These are phyloP conservation scores for Phalacrocorax carbo DNA, from an alignment of 2,113 vertebrate genomes.

Conservation along the genomic window DNA sequence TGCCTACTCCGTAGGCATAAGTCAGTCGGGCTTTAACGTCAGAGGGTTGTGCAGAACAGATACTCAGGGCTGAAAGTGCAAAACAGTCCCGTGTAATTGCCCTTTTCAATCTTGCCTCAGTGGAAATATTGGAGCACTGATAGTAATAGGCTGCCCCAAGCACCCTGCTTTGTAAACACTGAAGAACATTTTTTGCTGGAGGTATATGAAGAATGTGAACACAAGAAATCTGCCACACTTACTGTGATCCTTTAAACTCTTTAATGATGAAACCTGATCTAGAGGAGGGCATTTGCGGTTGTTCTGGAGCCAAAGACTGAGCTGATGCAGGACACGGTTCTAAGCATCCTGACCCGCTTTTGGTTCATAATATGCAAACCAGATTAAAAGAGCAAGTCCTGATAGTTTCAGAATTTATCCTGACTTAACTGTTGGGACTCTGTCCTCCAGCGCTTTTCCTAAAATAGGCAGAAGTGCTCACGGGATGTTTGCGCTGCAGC, in stretches of 20 bases:
- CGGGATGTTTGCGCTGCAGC: background rate
- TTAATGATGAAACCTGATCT: accelerated
- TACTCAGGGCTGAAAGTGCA: accelerated
- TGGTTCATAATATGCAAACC: accelerated
- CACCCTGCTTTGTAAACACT: background rate
- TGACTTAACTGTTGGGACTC: background rate
- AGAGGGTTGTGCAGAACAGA: background rate
- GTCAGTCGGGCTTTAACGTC: background rate
- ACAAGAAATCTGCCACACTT: accelerated
- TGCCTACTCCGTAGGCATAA: background rate
- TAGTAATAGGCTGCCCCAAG: accelerated
- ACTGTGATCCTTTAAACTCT: accelerated
- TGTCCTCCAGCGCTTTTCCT: background rate
- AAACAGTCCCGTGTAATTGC: background rate
- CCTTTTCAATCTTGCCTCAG: accelerated
- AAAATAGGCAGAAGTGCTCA: background rate
- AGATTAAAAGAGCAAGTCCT: background rate
- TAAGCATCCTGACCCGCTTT: background rate
- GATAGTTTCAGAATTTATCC: background rate
- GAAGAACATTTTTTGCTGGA: background rate
- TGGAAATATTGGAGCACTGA: accelerated
- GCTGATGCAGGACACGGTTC: background rate
- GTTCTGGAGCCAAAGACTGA: background rate
- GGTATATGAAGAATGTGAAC: accelerated
- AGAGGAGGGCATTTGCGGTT: background rate